Base-by-base conservation (phyloP, 2,113 vertebrate genomes). In the Ammodytes dubius region DNA sequence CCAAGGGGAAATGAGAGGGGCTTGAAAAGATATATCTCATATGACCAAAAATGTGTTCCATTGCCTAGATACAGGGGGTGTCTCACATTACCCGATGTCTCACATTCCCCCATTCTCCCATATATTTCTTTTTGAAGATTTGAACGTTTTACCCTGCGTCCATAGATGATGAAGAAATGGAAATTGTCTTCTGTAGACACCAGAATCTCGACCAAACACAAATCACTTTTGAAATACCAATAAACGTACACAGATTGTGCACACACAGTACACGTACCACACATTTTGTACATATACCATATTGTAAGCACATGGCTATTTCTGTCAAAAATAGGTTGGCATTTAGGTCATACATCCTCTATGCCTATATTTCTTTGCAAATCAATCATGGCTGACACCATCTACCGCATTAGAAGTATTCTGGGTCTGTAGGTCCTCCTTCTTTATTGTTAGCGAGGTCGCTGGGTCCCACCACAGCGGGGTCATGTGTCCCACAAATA, bases 401-500 rank as follows among this genome's bases (percentile, higher is more conserved):
- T 58, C n/a, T n/a, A n/a, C 58, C 7, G 9, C 65, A 42, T 66
- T 27, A 35, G 74, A 82, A 39, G 46, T 40, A 10, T 12, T 10
- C 64, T 17, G 47, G 42, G 15, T 71, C 56, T 72, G 52, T 64
- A 70, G 72, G 70, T 70, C 50, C 53, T 64, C n/a, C 9, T n/a
- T n/a, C 42, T 70, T 50, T 74, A 61, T 81, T 70, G 64, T 82
- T 75, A 39, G 73, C 9, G 27, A 79, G 84, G 79, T 82, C 39
- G 17, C 71, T 39, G 35, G 40, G 81, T 78, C 58, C 74, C 81
- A 53, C 78, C 75, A 37, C 73, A 76, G 70, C 58, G 8, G 7
- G 82, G 71, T 88, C 71, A 66, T 13, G 45, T 80, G 78, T 90
- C 84, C 65, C 71, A 63, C 76, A 89, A 91, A 91, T 89, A 89